Percentiles rank a stretch among this genome's conserved stretches.
phyloP scores from a whole-genome alignment of 35 echinoderm and acorn worm species.

The Lytechinus variegatus region DNA sequence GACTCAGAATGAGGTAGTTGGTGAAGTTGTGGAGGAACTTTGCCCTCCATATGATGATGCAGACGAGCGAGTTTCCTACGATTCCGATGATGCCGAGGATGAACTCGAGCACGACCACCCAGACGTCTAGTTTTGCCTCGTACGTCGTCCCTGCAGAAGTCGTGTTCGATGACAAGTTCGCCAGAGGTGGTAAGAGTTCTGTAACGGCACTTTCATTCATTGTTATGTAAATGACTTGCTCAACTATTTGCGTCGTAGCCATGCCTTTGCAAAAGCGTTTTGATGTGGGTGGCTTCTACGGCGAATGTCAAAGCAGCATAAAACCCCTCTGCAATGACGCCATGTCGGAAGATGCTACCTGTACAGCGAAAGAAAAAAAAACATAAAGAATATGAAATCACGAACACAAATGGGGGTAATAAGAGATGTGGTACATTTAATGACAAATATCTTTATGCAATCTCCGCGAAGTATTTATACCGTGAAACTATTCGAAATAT shows the following conservation, averaged over 20 bases:
- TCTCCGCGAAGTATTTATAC: too few species aligned
- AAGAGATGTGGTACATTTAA: background rate
- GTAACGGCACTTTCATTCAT: constrained; percentile 19
- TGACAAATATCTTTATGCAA: too few species aligned
- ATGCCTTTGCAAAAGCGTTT: background rate
- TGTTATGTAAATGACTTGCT: background rate
- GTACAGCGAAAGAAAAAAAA: background rate
- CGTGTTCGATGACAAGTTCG: background rate
- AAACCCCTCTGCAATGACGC: background rate
- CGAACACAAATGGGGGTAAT: background rate
- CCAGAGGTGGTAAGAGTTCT: background rate
- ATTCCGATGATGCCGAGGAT: constrained; percentile 81
- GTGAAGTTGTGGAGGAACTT: constrained; percentile 90
- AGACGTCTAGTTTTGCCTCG: constrained; percentile 39
- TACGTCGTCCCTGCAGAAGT: background rate
- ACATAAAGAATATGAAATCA: background rate
- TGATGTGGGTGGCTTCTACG: background rate
- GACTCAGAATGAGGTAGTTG: constrained; percentile 91
- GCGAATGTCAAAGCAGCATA: background rate
- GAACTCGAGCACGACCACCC: constrained; percentile 77
- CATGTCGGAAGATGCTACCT: background rate
- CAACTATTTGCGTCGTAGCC: background rate
- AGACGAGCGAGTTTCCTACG: constrained; percentile 84
- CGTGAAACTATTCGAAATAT: too few species aligned
- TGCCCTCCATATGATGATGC: constrained; percentile 78